Evolutionary conservation across 1,140 invertebrate genomes (phyloP), one percentile per base, ranked within the genome.

Genomic region (Kradibia gibbosae): DNA sequence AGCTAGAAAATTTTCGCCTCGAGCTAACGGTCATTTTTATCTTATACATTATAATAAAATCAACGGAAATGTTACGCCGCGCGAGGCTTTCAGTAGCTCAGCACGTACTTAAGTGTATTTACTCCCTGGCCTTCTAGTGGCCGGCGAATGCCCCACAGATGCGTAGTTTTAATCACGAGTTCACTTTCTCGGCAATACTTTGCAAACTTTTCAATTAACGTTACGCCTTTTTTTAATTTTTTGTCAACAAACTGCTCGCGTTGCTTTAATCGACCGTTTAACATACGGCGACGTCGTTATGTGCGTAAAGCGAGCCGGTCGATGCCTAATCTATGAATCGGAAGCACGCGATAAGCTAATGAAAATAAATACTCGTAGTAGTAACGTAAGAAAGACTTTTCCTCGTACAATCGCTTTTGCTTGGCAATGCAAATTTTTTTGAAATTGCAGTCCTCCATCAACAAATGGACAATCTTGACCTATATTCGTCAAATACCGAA

Each of bases 351-450:
- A 67, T 67, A 67, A 67, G 34, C 62, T 39, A 11, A 13, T 36
- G 62, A 67, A 67, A 67, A 67, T 67, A 39, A n/a, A 67, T 67
- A 39, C 62, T 5, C 62, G 62, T 39, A 34, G 62, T 67, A 36
- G 0, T 2, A 62, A 17, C 28, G 60, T 62, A 62, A 62, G 60
- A 62, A 60, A 34, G 34, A 34, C 5, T 10, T 67, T 67, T 22
- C n/a, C 22, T 36, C 3, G 7, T 39, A 8, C 2, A 39, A 39
- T 39, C 34, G 62, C 34, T 0, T 39, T 39, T 36, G 17, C 34
- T 36, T 22, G 34, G 10, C 62, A 25, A 39, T 67, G 62, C 39
- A 67, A 67, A 67, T 67, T 67, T 65, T n/a, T 67, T 67, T 15
- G 62, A 20, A 67, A 67, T 67, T n/a, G 34, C 36, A 67, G 62